Base-by-base conservation (phyloP, 1,140 invertebrate species). In the Trichoplusia ni region DNA sequence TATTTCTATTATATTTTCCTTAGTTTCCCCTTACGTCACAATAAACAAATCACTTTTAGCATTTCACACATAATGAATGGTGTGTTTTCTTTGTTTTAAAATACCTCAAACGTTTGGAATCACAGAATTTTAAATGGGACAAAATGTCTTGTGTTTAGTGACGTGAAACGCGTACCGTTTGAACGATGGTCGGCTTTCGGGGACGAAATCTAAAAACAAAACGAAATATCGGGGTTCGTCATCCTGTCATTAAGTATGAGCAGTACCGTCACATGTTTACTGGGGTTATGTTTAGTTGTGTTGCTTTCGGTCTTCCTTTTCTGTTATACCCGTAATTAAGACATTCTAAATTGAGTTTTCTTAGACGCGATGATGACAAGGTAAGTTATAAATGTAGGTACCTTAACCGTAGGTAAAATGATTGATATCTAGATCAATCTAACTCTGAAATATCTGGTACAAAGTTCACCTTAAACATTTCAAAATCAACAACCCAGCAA, bases 151-250 rank as follows among this genome's bases (percentile, higher is more conserved):
- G 29, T 42, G 37, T 56, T 37, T 27, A 40, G 19, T 27, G 23
- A 40, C 11, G 23, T 56, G 54, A 11, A 38, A 40, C 19, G 27
- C 54, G 35, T 44, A 44, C 14, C 16, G 16, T 13, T 19, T 67
- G 83, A 81, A 87, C 79, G 79, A 79, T 86, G 82, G 86, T 69
- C 77, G 72, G 73, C 59, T 86, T 83, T 83, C 84, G 47, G 40
- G 63, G 25, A 44, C 23, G 25, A 44, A 58, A 75, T 84, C 81
- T 84, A 84, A 84, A 87, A 87, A 85, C 75, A 76, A 79, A 86
- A 75, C 73, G 70, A 75, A 64, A 71, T 67, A 60, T 73, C 70
- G 70, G 54, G 64, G 77, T 79, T 79, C 72, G 69, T 73, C 77
- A 71, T 75, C 69, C 70, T 42, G 71, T 67, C 64, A 53, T 75